A percentile compares a stretch with the other conserved stretches of the same genome.
phyloP scores from a whole-genome alignment of 2,113 vertebrate genomes.

The Caranx melampygus region DNA sequence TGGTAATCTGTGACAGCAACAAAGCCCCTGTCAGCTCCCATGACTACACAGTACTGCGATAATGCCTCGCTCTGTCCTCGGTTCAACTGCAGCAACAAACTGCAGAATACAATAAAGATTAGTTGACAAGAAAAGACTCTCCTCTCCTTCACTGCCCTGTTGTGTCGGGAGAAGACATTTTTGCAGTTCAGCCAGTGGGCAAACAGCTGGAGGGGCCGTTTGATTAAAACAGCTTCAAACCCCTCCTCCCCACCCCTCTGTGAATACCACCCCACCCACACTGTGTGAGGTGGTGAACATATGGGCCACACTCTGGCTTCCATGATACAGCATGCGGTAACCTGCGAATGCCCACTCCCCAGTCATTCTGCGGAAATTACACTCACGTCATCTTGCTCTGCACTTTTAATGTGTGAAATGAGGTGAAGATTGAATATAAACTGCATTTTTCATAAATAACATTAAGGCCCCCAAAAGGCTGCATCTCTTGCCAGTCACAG shows the following conservation, averaged over 20 bases:
- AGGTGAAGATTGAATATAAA: constrained; percentile 35
- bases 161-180: constrained; percentile 21
- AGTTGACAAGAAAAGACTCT: neutral
- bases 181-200: constrained; percentile 52
- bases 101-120: constrained; percentile 16
- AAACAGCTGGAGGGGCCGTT: constrained; percentile 67
- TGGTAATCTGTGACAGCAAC: constrained; percentile 32
- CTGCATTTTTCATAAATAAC: constrained; percentile 42
- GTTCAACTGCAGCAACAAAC: constrained; percentile 31
- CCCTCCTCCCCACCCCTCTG: constrained; percentile 7
- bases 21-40: constrained; percentile 33
- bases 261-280: neutral
- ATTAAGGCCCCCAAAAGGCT: constrained; percentile 2
- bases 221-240: constrained; percentile 58
- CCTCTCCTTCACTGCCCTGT: constrained; percentile 14
- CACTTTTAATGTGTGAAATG: constrained; percentile 14
- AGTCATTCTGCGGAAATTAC: constrained; percentile 29
- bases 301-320: constrained; percentile 63
- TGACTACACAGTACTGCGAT: constrained; percentile 28
- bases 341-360: constrained; percentile 25
- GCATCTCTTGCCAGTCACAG: constrained; percentile 35
- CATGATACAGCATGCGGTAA: constrained; percentile 40
- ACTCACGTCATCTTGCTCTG: neutral
- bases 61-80: constrained; percentile 16
- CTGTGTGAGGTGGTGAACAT: constrained; percentile 42